phyloP scores from a whole-genome alignment of 2,797 vertebrate genomes.

The Lagorchestes hirsutus region DNA sequence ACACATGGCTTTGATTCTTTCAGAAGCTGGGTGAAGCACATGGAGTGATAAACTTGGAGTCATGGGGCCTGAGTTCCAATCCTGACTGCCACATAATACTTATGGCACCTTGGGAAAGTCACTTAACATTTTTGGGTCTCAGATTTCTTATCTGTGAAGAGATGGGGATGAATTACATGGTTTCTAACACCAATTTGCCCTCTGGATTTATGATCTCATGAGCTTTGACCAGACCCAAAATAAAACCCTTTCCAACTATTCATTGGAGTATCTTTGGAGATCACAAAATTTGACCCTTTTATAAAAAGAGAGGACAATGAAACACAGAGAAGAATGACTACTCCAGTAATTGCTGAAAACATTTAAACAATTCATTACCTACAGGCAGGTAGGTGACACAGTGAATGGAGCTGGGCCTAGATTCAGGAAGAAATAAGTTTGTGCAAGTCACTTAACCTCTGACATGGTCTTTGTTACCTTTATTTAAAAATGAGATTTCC shows the following conservation, averaged over 20 bases:
- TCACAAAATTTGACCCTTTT: background rate
- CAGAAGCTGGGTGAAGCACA: background rate
- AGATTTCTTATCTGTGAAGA: constrained; percentile 4
- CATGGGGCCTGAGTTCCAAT: background rate
- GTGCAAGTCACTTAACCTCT: background rate
- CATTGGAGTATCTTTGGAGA: background rate
- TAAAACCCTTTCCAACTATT: background rate
- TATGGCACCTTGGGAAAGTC: background rate
- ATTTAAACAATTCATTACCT: background rate
- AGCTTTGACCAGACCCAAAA: background rate
- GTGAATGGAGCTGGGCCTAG: background rate
- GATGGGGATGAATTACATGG: background rate
- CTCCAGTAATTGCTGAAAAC: background rate
- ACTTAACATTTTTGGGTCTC: background rate
- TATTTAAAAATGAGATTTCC: background rate
- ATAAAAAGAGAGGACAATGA: background rate
- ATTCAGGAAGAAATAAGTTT: background rate
- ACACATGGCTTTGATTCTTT: background rate
- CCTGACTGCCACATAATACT: background rate
- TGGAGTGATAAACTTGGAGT: background rate
- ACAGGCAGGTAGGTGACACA: background rate
- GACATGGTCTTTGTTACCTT: background rate
- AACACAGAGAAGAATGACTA: background rate
- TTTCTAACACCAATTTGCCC: background rate
- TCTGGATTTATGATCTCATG: background rate